Percentiles rank a stretch among this genome's conserved stretches.
These are phyloP conservation scores for Daktulosphaira vitifoliae DNA, from an alignment of 1,140 invertebrate species.

Conservation along the genomic window DNA sequence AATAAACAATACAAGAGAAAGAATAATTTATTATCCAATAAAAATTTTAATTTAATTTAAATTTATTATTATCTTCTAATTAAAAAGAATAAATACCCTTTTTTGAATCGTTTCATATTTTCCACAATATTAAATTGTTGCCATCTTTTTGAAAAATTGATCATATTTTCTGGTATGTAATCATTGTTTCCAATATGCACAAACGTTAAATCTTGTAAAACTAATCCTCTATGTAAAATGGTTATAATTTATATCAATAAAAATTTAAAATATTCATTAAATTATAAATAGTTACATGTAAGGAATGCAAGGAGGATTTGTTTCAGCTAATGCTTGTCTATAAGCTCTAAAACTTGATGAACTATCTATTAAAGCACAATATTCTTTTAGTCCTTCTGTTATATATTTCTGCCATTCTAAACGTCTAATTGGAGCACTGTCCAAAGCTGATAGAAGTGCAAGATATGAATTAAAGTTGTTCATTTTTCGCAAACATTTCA, in stretches of 20 bases:
- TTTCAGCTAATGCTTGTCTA: conserved; percentile 83
- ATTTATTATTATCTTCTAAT: neutral
- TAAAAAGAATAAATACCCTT: conserved; percentile 58
- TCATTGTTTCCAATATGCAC: conserved; percentile 96
- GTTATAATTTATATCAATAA: conserved; percentile 28
- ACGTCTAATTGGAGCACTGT: conserved; percentile 88
- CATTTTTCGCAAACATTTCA: conserved; percentile 93
- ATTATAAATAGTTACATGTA: conserved; percentile 95
- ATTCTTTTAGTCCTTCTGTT: conserved; percentile 85
- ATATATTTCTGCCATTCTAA: conserved; percentile 93
- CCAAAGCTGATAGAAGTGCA: conserved; percentile 88
- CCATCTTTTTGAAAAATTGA: conserved; percentile 97
- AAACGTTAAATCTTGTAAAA: conserved; percentile 97
- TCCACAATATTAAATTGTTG: conserved; percentile 96
- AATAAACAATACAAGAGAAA: too few species aligned
- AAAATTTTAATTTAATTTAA: neutral
- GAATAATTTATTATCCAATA: conserved; percentile 41
- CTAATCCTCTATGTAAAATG: conserved; percentile 72
- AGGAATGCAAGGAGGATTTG: conserved; percentile 93
- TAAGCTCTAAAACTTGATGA: conserved; percentile 93
- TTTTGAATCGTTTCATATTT: conserved; percentile 93
- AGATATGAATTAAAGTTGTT: conserved; percentile 99
- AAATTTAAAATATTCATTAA: too few species aligned
- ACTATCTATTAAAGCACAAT: conserved; percentile 91
- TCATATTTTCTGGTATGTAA: conserved; percentile 70